Evolutionary conservation across 1,140 invertebrate species (phyloP).

Genomic region (Platyscapa corneri): DNA sequence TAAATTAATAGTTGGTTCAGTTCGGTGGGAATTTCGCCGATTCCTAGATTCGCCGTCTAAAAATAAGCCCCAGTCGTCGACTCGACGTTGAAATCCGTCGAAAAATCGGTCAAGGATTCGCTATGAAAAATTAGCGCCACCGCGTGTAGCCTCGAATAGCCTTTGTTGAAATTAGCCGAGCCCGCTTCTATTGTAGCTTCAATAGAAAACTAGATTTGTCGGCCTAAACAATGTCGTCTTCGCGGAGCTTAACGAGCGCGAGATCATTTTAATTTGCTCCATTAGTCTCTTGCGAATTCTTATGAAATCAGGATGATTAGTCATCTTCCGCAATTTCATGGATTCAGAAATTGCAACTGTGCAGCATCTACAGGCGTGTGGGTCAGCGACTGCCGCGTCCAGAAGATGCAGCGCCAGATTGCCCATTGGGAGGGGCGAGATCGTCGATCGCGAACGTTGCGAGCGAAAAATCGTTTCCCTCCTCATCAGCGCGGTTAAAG

Average conservation of each 20-base stretch:
- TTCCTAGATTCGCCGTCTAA: neutral
- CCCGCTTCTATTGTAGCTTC: neutral
- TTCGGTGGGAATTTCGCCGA: neutral
- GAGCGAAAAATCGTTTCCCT: no score
- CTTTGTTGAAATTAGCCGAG: neutral
- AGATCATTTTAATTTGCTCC: no score
- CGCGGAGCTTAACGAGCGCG: neutral
- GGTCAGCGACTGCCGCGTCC: no score
- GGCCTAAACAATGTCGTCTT: no score
- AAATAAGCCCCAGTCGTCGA: neutral
- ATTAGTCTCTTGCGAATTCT: no score
- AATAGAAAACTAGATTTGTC: no score
- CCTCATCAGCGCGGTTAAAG: no score
- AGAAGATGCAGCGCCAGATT: no score
- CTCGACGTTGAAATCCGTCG: neutral
- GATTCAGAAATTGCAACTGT: neutral
- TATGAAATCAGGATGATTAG: neutral
- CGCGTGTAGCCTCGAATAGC: neutral
- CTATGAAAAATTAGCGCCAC: neutral
- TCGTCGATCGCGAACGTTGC: no score
- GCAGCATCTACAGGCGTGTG: no score
- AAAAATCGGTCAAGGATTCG: neutral
- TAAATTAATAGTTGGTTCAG: no score
- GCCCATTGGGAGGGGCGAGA: no score
- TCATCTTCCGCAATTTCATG: neutral